Evolutionary conservation across 2,888 invertebrate species (phyloP).

Genomic region (Muscina levida): DNA sequence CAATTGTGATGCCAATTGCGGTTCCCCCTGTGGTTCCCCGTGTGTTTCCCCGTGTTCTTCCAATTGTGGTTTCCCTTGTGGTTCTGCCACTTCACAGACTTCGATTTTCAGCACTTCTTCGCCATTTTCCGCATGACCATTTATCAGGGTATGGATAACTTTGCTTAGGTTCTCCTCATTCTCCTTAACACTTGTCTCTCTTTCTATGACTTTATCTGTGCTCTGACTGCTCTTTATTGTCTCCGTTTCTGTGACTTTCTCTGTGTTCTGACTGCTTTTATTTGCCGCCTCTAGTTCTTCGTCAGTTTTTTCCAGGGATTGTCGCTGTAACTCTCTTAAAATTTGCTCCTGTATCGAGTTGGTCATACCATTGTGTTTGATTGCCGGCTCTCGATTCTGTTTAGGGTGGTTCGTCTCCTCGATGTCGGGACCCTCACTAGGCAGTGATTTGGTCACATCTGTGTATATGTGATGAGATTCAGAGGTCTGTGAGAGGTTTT

Average conservation of each 20-base stretch:
- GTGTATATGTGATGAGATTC: slow-evolving; percentile 23
- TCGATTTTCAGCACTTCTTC: slow-evolving; percentile 64
- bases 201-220: background rate
- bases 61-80: slow-evolving; percentile 3
- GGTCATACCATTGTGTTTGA: slow-evolving; percentile 23
- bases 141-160: slow-evolving; percentile 48
- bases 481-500: background rate
- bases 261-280: background rate
- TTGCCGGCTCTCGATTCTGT: slow-evolving; percentile 23
- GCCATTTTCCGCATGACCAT: slow-evolving; percentile 64
- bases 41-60: background rate
- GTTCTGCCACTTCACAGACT: background rate
- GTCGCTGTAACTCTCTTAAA: slow-evolving; percentile 46
- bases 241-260: slow-evolving; percentile 17
- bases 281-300: slow-evolving; percentile 31
- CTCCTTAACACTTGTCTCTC: slow-evolving; percentile 3
- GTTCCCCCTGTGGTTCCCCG: background rate
- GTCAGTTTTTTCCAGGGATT: slow-evolving; percentile 44
- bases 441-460: slow-evolving; percentile 51
- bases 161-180: slow-evolving; percentile 45
- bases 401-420: background rate
- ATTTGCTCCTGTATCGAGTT: slow-evolving; percentile 43
- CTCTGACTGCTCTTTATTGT: background rate
- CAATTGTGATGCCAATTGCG: background rate
- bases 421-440: slow-evolving; percentile 55